phyloP scores from a whole-genome alignment of 2,888 invertebrate species.

The Apotomis betuletana region DNA sequence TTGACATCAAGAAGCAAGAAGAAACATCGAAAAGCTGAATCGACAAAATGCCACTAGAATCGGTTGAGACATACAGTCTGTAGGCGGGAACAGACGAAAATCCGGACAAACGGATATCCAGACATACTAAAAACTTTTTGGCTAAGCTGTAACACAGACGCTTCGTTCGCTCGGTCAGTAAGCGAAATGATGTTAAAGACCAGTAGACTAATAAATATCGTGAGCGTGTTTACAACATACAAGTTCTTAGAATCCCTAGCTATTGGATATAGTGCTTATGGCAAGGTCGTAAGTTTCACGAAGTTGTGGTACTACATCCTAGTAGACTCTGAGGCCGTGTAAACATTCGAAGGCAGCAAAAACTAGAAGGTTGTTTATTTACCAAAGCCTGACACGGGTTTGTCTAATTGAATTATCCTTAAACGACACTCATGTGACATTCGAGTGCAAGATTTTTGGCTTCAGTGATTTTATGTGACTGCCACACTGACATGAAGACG shows the following conservation, averaged over 20 bases:
- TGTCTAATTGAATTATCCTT: constrained; percentile 39
- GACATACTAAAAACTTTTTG: neutral
- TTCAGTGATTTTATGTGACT: constrained; percentile 4
- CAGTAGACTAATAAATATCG: constrained; percentile 17
- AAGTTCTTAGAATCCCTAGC: constrained; percentile 27
- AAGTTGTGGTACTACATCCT: constrained; percentile 25
- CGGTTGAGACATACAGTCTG: no score
- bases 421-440: constrained; percentile 12
- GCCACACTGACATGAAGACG: constrained; percentile 1
- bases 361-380: constrained; percentile 30
- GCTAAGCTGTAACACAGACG: no score
- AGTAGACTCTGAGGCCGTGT: constrained; percentile 20
- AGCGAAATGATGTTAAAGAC: constrained; percentile 24
- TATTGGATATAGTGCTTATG: constrained; percentile 13
- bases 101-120: neutral
- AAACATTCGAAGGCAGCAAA: constrained; percentile 37
- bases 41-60: no score
- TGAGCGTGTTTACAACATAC: constrained; percentile 16
- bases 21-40: no score
- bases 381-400: constrained; percentile 13
- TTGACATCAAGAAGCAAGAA: no score
- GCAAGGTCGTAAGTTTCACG: constrained; percentile 31
- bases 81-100: no score
- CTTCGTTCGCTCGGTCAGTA: neutral
- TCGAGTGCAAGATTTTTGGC: constrained; percentile 14